Evolutionary conservation across 1,140 invertebrate species (phyloP).

Genomic region (Drosophila kanapiae): DNA sequence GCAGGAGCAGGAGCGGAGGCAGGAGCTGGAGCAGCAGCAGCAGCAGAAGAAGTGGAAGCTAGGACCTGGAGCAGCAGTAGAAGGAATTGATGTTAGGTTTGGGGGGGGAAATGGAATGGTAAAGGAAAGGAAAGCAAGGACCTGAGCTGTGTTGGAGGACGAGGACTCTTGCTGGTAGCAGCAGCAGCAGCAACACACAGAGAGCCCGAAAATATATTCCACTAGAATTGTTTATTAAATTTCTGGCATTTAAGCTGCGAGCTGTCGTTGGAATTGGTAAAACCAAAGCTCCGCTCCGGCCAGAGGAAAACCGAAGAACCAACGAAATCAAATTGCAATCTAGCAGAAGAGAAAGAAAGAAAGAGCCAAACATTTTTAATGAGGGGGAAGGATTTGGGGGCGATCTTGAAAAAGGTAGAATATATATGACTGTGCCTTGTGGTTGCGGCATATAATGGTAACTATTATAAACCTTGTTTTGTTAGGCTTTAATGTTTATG

Average conservation of each 20-base stretch:
- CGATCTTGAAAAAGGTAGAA: slow-evolving; percentile 22
- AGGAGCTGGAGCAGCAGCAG: slow-evolving; percentile 36
- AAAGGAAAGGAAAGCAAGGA: slow-evolving; percentile 24
- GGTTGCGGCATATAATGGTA: neutral
- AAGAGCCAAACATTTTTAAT: slow-evolving; percentile 31
- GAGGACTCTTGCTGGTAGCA: slow-evolving; percentile 47
- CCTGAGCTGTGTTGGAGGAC: slow-evolving; percentile 32
- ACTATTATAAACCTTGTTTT: neutral
- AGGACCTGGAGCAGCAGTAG: slow-evolving; percentile 12
- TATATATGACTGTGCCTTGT: neutral
- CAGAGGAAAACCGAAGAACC: slow-evolving; percentile 19
- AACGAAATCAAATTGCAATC: slow-evolving; percentile 49
- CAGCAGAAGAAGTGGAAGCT: slow-evolving; percentile 45
- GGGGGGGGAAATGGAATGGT: slow-evolving; percentile 2
- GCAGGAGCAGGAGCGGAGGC: slow-evolving; percentile 40
- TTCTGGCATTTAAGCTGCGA: slow-evolving; percentile 78
- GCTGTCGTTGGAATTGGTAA: slow-evolving; percentile 64
- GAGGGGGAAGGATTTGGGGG: slow-evolving; percentile 26
- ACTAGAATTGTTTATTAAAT: slow-evolving; percentile 82
- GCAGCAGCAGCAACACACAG: slow-evolving; percentile 15
- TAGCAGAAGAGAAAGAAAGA: slow-evolving; percentile 8
- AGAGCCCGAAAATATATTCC: slow-evolving; percentile 73
- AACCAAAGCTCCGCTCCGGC: slow-evolving; percentile 37
- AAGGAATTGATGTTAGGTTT: slow-evolving; percentile 53
- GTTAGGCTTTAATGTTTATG: neutral